Evolutionary conservation across 2,113 vertebrate species (phyloP).

Genomic region (Aphelocoma coerulescens): DNA sequence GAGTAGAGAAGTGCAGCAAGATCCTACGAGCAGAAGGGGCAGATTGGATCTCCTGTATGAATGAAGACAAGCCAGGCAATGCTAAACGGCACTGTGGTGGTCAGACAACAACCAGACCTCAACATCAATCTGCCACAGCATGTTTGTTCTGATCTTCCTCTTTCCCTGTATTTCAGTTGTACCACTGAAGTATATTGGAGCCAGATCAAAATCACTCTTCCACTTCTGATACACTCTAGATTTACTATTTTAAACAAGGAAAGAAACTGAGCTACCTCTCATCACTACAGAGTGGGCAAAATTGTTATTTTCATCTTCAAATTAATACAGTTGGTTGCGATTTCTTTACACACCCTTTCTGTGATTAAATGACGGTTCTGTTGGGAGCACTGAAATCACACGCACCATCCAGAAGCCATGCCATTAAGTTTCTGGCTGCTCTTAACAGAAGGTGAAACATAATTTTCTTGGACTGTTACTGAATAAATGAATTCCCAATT

Average conservation of each 20-base stretch:
- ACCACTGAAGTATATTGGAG: rapidly evolving
- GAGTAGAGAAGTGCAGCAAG: not conserved
- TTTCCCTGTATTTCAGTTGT: not conserved
- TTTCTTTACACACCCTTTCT: not conserved
- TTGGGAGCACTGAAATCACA: not conserved
- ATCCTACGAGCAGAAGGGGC: not conserved
- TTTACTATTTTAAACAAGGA: not conserved
- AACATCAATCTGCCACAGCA: not conserved
- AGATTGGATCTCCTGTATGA: not conserved
- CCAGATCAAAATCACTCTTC: not conserved
- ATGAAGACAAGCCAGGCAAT: not conserved
- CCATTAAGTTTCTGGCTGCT: not conserved
- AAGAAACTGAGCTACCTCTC: not conserved
- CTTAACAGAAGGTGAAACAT: not conserved
- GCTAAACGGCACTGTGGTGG: not conserved
- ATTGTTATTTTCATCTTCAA: not conserved
- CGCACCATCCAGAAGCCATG: not conserved
- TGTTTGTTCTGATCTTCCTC: not conserved
- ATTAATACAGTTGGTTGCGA: not conserved
- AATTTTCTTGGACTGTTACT: not conserved
- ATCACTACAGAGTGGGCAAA: not conserved
- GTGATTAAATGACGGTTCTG: not conserved
- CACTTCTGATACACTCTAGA: not conserved
- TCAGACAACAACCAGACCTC: not conserved
- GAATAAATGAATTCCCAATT: not conserved